These are phyloP conservation scores for Andrena minutula DNA, from an alignment of 2,888 invertebrate species.

Conservation along the genomic window DNA sequence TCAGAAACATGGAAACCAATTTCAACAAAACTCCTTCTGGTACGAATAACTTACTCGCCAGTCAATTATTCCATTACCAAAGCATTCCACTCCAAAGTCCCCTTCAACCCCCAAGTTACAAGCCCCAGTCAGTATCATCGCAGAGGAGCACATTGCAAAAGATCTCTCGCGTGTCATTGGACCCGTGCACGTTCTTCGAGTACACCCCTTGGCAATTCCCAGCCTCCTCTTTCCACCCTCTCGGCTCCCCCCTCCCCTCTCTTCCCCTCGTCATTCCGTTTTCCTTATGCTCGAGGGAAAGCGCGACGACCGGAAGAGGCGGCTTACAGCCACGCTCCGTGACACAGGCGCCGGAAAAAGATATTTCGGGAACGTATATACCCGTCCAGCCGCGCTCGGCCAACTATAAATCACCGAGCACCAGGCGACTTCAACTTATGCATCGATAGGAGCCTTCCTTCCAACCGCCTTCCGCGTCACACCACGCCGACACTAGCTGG, in stretches of 20 bases:
- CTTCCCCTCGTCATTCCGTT: neutral
- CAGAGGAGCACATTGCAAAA: constrained; percentile 30
- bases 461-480: constrained; percentile 44
- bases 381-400: constrained; percentile 40
- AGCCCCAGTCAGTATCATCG: constrained; percentile 3
- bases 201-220: constrained; percentile 5
- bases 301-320: constrained; percentile 66
- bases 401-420: constrained; percentile 69
- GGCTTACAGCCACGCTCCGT: constrained; percentile 32
- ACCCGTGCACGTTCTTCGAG: constrained; percentile 30
- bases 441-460: constrained; percentile 63
- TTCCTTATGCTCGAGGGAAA: constrained; percentile 49
- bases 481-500: constrained; percentile 41
- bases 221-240: neutral
- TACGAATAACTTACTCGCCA: neutral
- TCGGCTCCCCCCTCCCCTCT: neutral
- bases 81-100: neutral
- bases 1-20: neutral
- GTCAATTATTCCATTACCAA: too few relatives aligned
- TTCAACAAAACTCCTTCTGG: neutral
- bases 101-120: constrained; percentile 5
- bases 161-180: constrained; percentile 52
- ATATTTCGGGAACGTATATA: constrained; percentile 56
- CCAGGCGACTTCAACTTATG: constrained; percentile 57
- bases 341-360: constrained; percentile 30